Evolutionary conservation across 1,140 invertebrate species (phyloP).

Genomic region (Trichogramma pretiosum): DNA sequence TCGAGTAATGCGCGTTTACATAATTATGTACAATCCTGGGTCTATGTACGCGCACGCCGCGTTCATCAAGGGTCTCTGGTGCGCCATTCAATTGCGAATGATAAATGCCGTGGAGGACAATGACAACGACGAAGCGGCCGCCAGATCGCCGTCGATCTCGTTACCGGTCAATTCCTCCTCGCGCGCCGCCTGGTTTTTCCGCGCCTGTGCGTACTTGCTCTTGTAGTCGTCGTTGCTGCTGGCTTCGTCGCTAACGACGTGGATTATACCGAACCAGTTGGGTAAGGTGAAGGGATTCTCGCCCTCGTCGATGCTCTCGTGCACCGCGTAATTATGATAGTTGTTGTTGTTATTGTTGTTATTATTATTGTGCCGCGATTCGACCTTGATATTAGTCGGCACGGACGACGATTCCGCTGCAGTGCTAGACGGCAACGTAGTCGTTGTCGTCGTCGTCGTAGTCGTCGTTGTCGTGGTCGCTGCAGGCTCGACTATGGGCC

Average conservation of each 20-base stretch:
- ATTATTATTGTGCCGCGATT: no score
- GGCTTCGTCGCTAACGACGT: constrained; percentile 10
- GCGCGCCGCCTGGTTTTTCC: constrained; percentile 1
- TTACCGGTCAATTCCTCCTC: constrained; percentile 11
- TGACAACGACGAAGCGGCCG: no score
- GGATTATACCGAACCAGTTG: constrained; percentile 19
- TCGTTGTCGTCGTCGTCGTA: neutral
- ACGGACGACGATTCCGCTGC: no score
- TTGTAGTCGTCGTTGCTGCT: constrained; percentile 12
- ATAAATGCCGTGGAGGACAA: constrained; percentile 6
- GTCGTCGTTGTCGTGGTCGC: neutral
- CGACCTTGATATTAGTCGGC: no score
- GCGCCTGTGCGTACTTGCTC: constrained; percentile 8
- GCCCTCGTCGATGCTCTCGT: constrained; percentile 26
- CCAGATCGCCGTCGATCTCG: constrained; percentile 12
- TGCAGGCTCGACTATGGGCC: neutral
- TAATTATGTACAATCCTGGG: no score
- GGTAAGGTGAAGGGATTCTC: constrained; percentile 19
- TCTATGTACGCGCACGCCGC: neutral
- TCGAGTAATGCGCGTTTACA: no score
- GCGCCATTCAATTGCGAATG: constrained; percentile 1
- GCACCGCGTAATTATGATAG: no score
- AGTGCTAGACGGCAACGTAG: no score
- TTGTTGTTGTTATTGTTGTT: no score
- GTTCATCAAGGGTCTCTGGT: neutral